Conservation (phyloP, 2,888 invertebrate species). For the Thelaira solivaga region DNA sequence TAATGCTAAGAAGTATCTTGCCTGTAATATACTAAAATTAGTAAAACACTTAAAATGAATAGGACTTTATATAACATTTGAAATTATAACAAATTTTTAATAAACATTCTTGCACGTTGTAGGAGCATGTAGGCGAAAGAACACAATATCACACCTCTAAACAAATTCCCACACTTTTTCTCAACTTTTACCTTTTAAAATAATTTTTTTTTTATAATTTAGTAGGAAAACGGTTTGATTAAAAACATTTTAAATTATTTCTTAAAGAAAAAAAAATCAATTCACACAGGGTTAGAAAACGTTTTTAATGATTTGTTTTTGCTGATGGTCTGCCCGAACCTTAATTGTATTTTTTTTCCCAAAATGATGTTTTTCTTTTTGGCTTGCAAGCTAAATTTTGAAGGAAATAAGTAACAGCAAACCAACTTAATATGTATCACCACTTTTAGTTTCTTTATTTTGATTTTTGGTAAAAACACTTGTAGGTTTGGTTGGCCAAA, state of each 20-base stretch:
- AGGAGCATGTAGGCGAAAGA: background rate
- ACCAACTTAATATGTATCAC: slow-evolving; percentile 44
- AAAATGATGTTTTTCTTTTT: slow-evolving; percentile 41
- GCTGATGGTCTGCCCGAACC: background rate
- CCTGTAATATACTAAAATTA: too few relatives aligned
- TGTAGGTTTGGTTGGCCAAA: slow-evolving; percentile 10
- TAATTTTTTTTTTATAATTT: slow-evolving; percentile 14
- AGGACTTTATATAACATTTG: too few relatives aligned
- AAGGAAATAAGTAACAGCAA: background rate
- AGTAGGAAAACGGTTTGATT: background rate
- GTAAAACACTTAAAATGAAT: too few relatives aligned
- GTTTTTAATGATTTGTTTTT: slow-evolving; percentile 39
- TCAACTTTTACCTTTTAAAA: slow-evolving; percentile 18
- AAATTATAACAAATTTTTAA: background rate
- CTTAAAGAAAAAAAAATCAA: slow-evolving; percentile 2
- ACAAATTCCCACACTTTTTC: slow-evolving; percentile 35
- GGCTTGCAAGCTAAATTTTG: slow-evolving; percentile 25
- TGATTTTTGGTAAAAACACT: slow-evolving; percentile 5
- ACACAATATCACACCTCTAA: too few relatives aligned
- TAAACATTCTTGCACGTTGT: slow-evolving; percentile 12
- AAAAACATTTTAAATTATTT: slow-evolving; percentile 38
- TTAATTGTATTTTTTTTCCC: slow-evolving; percentile 20
- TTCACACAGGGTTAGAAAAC: slow-evolving; percentile 12
- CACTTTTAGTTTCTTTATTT: slow-evolving; percentile 45
- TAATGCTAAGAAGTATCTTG: too few relatives aligned